phyloP scores from a whole-genome alignment of 2,797 vertebrate species.

The Acanthurus leucopareius region DNA sequence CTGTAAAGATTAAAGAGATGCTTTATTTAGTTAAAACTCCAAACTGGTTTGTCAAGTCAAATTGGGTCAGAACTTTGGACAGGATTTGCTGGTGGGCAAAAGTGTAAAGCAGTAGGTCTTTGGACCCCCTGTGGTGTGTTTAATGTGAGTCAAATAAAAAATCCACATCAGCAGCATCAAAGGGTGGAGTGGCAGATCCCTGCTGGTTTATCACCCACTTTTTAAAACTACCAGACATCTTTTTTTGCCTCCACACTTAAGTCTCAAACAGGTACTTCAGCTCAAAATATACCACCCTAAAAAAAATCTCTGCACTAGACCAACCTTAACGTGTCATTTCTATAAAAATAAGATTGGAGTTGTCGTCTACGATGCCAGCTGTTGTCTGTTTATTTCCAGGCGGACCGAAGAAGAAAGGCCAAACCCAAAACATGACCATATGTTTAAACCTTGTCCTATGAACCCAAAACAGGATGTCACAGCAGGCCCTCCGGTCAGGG shows the following conservation, averaged over 20 bases:
- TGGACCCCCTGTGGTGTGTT: conserved; percentile 53
- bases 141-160: conserved; percentile 58
- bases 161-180: conserved; percentile 76
- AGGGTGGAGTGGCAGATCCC: conserved; percentile 53
- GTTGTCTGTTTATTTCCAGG: conserved; percentile 73
- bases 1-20: conserved; percentile 9
- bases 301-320: conserved; percentile 44
- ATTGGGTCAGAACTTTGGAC: conserved; percentile 46
- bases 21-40: conserved; percentile 12
- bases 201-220: conserved; percentile 66
- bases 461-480: conserved; percentile 85
- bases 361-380: conserved; percentile 57
- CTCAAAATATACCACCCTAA: neutral
- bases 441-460: conserved; percentile 79
- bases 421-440: conserved; percentile 79
- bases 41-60: conserved; percentile 12
- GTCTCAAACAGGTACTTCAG: conserved; percentile 46
- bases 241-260: conserved; percentile 43
- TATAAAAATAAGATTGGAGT: conserved; percentile 56
- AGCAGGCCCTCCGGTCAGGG: conserved; percentile 74
- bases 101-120: conserved; percentile 39
- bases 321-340: conserved; percentile 23
- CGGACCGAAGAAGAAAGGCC: conserved; percentile 56
- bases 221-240: conserved; percentile 38
- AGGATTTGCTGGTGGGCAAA: conserved; percentile 55